Base-by-base conservation (phyloP, 2,888 invertebrate species). In the Habroteleia sp. region DNA sequence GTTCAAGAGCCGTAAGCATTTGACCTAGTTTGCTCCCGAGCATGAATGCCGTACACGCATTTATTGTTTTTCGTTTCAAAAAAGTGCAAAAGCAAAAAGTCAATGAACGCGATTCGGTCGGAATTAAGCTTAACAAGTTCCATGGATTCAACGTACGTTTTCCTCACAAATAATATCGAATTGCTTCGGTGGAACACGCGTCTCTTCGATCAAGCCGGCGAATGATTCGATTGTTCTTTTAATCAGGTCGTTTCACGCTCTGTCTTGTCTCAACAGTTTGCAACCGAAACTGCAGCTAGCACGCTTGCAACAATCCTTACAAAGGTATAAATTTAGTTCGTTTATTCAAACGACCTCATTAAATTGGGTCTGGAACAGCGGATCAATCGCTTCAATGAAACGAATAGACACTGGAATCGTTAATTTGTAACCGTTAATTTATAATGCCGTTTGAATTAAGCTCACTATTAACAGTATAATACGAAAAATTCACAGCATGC, bases 381-480 rank as follows among this genome's bases (percentile, higher is more conserved):
- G 13, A 39, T 69, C 71, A 16, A 33, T 66, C 63, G 50, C 69
- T 76, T 42, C 14, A 39, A 8, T 48, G 39, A 63, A 69, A 77
- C 77, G 54, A 71, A 77, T 66, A 77, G 78, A 77, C 69, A 62
- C 29, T 71, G 65, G 27, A 76, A 65, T 77, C 50, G 42, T 74
- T 74, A 77, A 71, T 74, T 79, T 48, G 46, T 52, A 78, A 74
- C 72, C 79, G 71, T 76, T 42, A 20, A 58, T 77, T 77, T 76
- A 77, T 78, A 79, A 81, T 78, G 80, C 82, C 80, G 79, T 80
- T 80, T 83, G 81, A 83, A 83, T 87, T 86, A 88, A 88, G 87
- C 88, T 88, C 88, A 88, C 88, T 88, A 88, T 88, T 88, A 88
- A 88, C 88, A 87, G 85, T 88, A 84, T 76, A 73, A 71, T 86